phyloP scores from a whole-genome alignment of 2,888 invertebrate genomes.

The Tachystola acroxantha region DNA sequence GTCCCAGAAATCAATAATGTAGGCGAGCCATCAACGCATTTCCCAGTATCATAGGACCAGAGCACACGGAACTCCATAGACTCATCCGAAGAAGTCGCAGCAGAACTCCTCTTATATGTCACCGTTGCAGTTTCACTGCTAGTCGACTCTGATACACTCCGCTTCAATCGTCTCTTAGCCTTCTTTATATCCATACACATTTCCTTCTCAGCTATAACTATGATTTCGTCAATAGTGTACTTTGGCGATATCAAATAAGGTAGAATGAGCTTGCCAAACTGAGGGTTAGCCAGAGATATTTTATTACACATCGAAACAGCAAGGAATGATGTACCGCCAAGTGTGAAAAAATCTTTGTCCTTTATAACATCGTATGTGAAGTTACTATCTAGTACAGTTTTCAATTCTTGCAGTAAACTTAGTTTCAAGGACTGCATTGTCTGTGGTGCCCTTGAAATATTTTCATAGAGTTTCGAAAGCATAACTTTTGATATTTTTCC shows the following conservation, averaged over 20 bases:
- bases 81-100: neutral
- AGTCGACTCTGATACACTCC: slow-evolving; percentile 21
- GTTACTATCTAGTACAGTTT: slow-evolving; percentile 27
- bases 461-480: slow-evolving; percentile 58
- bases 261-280: slow-evolving; percentile 70
- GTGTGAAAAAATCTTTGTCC: slow-evolving; percentile 70
- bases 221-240: slow-evolving; percentile 52
- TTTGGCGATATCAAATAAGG: slow-evolving; percentile 71
- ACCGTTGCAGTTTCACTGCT: slow-evolving; percentile 7
- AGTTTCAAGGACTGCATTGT: slow-evolving; percentile 30
- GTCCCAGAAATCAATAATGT: slow-evolving; percentile 49
- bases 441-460: slow-evolving; percentile 14
- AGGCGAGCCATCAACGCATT: slow-evolving; percentile 91
- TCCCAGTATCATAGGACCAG: slow-evolving; percentile 82
- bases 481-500: slow-evolving; percentile 82
- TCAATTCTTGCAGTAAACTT: slow-evolving; percentile 44
- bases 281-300: slow-evolving; percentile 59
- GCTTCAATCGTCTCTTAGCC: slow-evolving; percentile 37
- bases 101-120: slow-evolving; percentile 20
- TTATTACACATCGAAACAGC: slow-evolving; percentile 81
- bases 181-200: slow-evolving; percentile 22
- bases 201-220: slow-evolving; percentile 43
- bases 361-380: slow-evolving; percentile 51
- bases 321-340: slow-evolving; percentile 85
- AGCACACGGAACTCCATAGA: slow-evolving; percentile 52